phyloP scores from a whole-genome alignment of 1,140 invertebrate genomes.

The Nymphalis io region DNA sequence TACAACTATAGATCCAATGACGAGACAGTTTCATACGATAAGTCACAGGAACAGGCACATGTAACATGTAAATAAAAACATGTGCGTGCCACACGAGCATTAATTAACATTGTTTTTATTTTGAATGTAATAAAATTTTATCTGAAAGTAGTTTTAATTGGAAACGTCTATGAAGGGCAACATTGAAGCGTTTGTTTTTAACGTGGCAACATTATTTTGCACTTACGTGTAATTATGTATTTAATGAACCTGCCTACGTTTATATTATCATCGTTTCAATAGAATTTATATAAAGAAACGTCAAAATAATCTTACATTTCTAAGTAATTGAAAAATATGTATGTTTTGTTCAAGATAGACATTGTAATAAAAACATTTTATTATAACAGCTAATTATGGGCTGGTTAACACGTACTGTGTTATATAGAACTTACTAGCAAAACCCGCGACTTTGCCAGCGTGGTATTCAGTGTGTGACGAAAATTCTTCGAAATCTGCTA shows the following conservation, averaged over 20 bases:
- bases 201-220: neutral
- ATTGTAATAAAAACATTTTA: too few species aligned
- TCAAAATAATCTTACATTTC: too few species aligned
- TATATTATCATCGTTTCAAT: neutral
- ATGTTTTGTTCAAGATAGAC: too few species aligned
- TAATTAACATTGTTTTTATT: constrained; percentile 16
- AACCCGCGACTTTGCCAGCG: too few species aligned
- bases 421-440: too few species aligned
- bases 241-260: neutral
- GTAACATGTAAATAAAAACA: constrained; percentile 15
- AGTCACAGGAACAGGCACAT: neutral
- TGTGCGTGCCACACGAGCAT: constrained; percentile 4
- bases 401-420: too few species aligned
- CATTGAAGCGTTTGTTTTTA: neutral
- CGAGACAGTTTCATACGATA: neutral
- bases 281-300: too few species aligned
- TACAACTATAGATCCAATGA: neutral
- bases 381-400: too few species aligned
- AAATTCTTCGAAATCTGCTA: too few species aligned
- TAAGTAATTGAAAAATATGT: too few species aligned
- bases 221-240: constrained; percentile 2
- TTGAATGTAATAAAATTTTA: constrained; percentile 12
- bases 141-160: constrained; percentile 10
- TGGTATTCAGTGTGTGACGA: too few species aligned
- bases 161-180: constrained; percentile 1